A percentile compares a stretch with the other conserved stretches of the same genome.
phyloP scores from a whole-genome alignment of 2,888 invertebrate species.

The Nymphalis urticae region DNA sequence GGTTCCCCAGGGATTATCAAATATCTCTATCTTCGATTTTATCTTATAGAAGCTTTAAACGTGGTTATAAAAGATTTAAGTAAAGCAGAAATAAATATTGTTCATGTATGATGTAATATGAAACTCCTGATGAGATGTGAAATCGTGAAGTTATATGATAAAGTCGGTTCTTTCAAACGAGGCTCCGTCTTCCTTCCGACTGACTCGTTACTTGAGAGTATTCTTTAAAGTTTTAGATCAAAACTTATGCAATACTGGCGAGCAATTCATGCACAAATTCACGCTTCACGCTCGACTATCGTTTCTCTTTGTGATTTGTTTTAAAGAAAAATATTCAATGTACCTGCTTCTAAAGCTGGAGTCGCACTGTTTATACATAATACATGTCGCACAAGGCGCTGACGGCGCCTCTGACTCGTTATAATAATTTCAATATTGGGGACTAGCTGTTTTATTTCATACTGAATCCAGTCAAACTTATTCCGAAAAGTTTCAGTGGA shows the following conservation, averaged over 20 bases:
- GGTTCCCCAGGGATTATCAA: too few relatives aligned
- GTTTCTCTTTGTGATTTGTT: conserved; percentile 6
- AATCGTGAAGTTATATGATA: conserved; percentile 5
- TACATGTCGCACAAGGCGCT: neutral
- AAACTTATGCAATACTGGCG: conserved; percentile 11
- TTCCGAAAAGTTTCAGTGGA: too few relatives aligned
- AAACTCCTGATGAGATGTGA: conserved; percentile 8
- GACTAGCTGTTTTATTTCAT: too few relatives aligned
- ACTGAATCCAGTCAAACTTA: too few relatives aligned
- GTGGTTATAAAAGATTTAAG: neutral
- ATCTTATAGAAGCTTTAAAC: too few relatives aligned
- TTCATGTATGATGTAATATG: conserved; percentile 11
- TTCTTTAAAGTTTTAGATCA: conserved; percentile 11
- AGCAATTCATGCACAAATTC: conserved; percentile 16
- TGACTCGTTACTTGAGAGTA: conserved; percentile 29
- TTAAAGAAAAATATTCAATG: neutral
- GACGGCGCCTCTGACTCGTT: too few relatives aligned
- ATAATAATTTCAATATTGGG: too few relatives aligned
- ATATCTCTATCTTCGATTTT: too few relatives aligned
- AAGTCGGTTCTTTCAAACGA: conserved; percentile 21
- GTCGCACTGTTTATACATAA: neutral
- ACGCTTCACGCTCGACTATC: conserved; percentile 15
- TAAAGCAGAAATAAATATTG: neutral
- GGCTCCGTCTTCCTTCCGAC: conserved; percentile 27
- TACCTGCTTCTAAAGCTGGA: neutral